Percentiles rank a stretch among this genome's conserved stretches.
phyloP scores from a whole-genome alignment of 2,888 invertebrate genomes.

The Sarcophaga carnaria region DNA sequence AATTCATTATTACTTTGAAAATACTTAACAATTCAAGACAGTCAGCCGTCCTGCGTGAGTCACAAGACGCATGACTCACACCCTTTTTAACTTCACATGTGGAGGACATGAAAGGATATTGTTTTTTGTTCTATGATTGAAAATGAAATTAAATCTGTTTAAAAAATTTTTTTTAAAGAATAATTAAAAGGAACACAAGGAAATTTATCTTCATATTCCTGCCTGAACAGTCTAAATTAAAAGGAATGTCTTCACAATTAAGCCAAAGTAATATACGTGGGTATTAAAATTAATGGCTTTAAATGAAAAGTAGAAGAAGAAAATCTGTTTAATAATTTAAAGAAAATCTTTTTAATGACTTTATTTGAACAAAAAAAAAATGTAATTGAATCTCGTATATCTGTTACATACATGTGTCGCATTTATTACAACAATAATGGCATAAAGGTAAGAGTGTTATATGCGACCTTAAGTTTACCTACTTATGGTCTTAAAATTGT shows the following conservation, averaged over 20 bases:
- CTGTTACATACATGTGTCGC: no score
- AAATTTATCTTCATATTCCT: not conserved
- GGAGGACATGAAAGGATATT: not conserved
- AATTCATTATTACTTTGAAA: slow-evolving; percentile 21
- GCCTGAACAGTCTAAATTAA: not conserved
- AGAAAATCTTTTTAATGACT: no score
- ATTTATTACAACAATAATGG: no score
- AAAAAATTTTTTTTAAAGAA: not conserved
- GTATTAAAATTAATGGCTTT: no score
- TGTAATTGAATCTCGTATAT: no score
- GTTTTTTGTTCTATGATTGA: not conserved
- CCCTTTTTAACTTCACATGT: not conserved
- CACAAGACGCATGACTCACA: not conserved
- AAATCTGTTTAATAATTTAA: no score
- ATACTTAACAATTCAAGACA: not conserved
- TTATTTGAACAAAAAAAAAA: no score
- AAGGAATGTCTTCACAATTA: not conserved
- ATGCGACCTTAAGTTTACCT: no score
- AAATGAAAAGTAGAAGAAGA: no score
- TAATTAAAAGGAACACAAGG: not conserved
- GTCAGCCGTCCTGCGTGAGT: not conserved
- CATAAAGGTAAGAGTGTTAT: no score
- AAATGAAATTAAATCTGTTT: not conserved
- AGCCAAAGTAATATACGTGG: not conserved
- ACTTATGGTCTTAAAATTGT: no score